These are phyloP conservation scores for Blera fallax DNA, from an alignment of 2,888 invertebrate species.

Conservation along the genomic window DNA sequence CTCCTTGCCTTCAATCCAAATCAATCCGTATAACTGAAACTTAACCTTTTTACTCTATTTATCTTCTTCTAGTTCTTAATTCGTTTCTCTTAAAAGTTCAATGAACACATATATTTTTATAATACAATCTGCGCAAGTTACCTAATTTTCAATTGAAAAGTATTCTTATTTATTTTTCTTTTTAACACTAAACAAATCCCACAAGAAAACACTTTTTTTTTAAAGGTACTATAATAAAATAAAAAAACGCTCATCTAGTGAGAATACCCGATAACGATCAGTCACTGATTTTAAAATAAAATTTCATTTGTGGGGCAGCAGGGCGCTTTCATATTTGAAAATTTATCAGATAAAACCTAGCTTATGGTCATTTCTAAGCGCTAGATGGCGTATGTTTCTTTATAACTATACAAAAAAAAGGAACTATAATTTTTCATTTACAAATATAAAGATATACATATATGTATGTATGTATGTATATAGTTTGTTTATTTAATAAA, in stretches of 20 bases:
- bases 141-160: background rate
- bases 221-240: background rate
- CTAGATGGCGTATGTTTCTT: slow-evolving; percentile 48
- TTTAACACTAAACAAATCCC: slow-evolving; percentile 14
- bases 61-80: background rate
- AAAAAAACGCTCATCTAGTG: slow-evolving; percentile 25
- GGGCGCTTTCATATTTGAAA: background rate
- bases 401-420: slow-evolving; percentile 56
- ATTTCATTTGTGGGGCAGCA: background rate
- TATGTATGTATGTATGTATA: background rate
- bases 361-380: slow-evolving; percentile 5
- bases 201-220: background rate
- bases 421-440: slow-evolving; percentile 59
- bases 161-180: background rate
- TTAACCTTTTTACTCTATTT: background rate
- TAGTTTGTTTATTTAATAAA: slow-evolving; percentile 1
- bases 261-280: slow-evolving; percentile 3
- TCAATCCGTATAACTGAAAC: background rate
- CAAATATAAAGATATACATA: slow-evolving; percentile 10
- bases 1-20: no score
- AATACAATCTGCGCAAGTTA: background rate
- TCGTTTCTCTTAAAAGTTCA: background rate
- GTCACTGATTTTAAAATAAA: background rate
- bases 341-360: background rate
- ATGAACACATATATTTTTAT: background rate